A percentile compares a stretch with the other conserved stretches of the same genome.
These are phyloP conservation scores for Rhingia rostrata DNA, from an alignment of 2,888 invertebrate species.

Conservation along the genomic window DNA sequence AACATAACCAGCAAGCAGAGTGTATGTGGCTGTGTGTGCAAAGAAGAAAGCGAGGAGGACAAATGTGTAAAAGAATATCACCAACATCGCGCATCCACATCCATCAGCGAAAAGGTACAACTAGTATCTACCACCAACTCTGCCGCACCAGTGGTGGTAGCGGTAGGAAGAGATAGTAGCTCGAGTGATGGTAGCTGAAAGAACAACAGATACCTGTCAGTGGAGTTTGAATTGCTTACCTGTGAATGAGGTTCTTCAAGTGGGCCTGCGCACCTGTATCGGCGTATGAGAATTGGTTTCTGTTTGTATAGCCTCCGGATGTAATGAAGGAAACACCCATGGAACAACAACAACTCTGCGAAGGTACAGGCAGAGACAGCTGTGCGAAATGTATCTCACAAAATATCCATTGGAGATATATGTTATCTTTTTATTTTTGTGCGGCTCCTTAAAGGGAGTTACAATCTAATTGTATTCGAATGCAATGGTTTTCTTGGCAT, in stretches of 20 bases:
- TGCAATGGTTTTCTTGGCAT: background rate
- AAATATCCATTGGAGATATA: conserved; percentile 27
- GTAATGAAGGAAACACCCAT: background rate
- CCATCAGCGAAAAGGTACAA: conserved; percentile 48
- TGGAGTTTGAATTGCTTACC: conserved; percentile 44
- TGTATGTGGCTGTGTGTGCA: conserved; percentile 30
- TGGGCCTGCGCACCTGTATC: conserved; percentile 31
- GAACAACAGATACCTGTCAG: conserved; percentile 27
- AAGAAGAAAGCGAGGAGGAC: conserved; percentile 71
- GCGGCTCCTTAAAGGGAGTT: conserved; percentile 5
- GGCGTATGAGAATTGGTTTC: conserved; percentile 38
- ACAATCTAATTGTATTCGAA: conserved; percentile 30
- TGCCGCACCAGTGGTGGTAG: background rate
- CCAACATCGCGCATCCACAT: background rate
- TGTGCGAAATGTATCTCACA: conserved; percentile 37
- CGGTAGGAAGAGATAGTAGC: background rate
- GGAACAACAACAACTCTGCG: background rate
- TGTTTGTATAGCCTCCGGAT: conserved; percentile 12
- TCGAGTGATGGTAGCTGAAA: conserved; percentile 5
- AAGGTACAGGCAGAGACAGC: background rate
- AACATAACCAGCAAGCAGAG: conserved; percentile 14
- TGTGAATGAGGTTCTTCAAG: conserved; percentile 40
- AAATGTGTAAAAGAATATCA: conserved; percentile 35
- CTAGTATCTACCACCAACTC: conserved; percentile 26
- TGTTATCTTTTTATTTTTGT: conserved; percentile 27